phyloP scores from a whole-genome alignment of 2,888 invertebrate species.

The Hirtodrosophila cameraria region DNA sequence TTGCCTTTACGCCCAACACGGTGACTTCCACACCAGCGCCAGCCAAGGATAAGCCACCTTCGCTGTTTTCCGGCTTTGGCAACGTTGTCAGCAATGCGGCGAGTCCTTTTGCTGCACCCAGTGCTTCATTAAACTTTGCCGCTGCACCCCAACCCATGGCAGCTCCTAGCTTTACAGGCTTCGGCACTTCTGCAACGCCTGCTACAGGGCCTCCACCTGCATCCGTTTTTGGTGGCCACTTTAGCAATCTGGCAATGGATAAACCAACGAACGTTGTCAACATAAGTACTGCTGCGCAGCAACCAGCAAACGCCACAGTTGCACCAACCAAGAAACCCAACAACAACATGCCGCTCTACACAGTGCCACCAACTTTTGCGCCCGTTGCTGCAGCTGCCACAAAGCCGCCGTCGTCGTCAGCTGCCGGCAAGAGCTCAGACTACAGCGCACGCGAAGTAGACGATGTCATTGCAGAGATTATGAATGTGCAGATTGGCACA shows the following conservation, averaged over 20 bases:
- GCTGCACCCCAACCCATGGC: conserved; percentile 41
- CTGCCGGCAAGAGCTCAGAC: conserved; percentile 10
- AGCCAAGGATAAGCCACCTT: conserved; percentile 66
- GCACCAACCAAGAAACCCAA: conserved; percentile 5
- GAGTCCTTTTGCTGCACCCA: conserved; percentile 9
- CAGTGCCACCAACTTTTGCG: conserved; percentile 77
- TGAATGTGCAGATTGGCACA: conserved; percentile 87
- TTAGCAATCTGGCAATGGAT: neutral
- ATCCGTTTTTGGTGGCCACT: neutral
- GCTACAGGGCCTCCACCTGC: neutral
- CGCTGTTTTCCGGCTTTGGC: conserved; percentile 56
- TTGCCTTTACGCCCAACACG: conserved; percentile 69
- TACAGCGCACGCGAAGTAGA: conserved; percentile 62
- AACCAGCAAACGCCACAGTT: neutral
- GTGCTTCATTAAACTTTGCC: conserved; percentile 40
- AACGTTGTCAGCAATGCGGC: conserved; percentile 18
- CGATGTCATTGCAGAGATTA: conserved; percentile 86
- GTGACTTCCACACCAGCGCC: conserved; percentile 80
- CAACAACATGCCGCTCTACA: conserved; percentile 75
- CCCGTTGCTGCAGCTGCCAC: conserved; percentile 46
- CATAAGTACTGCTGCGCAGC: neutral
- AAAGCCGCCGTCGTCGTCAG: conserved; percentile 6
- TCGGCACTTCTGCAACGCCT: conserved; percentile 17
- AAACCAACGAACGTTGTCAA: neutral
- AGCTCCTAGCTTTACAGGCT: conserved; percentile 41